Conservation (phyloP, 2,113 vertebrate species). For the Hippoglossus stenolepis region DNA sequence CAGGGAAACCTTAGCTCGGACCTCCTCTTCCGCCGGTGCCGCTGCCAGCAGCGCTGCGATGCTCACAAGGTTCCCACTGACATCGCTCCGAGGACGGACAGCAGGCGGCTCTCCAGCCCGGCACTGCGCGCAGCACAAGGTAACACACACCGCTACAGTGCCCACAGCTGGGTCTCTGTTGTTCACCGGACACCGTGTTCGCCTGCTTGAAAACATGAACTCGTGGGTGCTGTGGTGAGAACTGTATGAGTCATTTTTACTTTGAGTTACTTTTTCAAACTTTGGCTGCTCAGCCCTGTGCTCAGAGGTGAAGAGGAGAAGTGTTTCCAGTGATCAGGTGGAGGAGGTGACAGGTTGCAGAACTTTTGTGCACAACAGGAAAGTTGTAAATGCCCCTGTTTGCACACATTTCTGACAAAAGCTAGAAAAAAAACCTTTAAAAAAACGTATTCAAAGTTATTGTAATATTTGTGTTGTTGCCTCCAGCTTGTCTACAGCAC, state of each 20-base stretch:
- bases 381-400: neutral
- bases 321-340: neutral
- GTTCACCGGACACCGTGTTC: too few species aligned
- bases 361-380: neutral
- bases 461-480: neutral
- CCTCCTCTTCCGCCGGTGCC: slow-evolving; percentile 73
- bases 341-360: neutral
- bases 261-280: neutral
- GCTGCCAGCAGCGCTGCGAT: slow-evolving; percentile 40
- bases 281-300: neutral
- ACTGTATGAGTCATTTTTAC: neutral
- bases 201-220: neutral
- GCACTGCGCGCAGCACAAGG: slow-evolving; percentile 18
- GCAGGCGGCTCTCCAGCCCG: slow-evolving; percentile 36
- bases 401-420: neutral
- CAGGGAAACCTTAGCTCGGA: slow-evolving; percentile 62
- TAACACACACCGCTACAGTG: slow-evolving; percentile 4
- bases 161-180: neutral
- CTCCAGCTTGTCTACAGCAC: neutral
- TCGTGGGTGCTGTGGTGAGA: neutral
- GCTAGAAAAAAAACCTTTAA: neutral
- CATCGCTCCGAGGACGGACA: slow-evolving; percentile 38
- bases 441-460: too few species aligned
- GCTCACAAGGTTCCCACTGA: slow-evolving; percentile 36
- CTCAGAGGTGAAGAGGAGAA: neutral